Evolutionary conservation across 1,140 invertebrate genomes (phyloP), one percentile per base, ranked within the genome.

Genomic region (Heliconius eleuchia): DNA sequence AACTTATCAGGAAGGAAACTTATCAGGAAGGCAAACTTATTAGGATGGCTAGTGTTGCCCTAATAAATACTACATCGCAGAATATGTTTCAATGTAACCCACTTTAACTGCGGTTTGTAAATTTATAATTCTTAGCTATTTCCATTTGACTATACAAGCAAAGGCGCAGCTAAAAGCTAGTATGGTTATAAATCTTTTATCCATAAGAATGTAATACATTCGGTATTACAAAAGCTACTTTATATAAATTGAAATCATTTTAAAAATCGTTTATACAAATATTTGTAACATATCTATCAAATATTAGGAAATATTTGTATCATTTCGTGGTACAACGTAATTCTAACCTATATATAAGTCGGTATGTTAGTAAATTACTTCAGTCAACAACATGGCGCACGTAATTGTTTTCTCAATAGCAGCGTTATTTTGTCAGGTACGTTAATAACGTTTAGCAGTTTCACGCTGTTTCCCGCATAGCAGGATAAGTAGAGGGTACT

Each of bases 371-470:
- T 42, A 57, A 57, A 74, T 34, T 23, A 23, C 71, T 23, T 79
- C 60, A 74, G 60, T 66, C 60, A 3, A 66, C 60, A 66, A 30
- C 27, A 66, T 83, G 82, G 78, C 42, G 3, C 76, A 76, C 27
- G 76, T 73, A 72, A 60, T 80, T 27, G 11, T 81, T 42, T 78
- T 81, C 23, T 42, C 52, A 11, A 57, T 78, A 2, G 66, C 42
- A 9, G 78, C 50, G 39, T 50, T 80, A 18, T 27, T 81, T 72
- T 81, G 76, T 77, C 78, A 82, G 80, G 83, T 84, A 82, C 76
- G 80, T 71, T 46, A 23, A 39, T 8, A 11, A 57, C 2, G 7
- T n/a, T 9, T 6, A 57, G 18, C 18, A 37, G 34, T 37, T 19
- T 52, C 16, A 52, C 18, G 50, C 50, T 52, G 18, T 52, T 52